Base-by-base conservation (phyloP, 2,888 invertebrate genomes). In the Pachymerium ferrugineum region DNA sequence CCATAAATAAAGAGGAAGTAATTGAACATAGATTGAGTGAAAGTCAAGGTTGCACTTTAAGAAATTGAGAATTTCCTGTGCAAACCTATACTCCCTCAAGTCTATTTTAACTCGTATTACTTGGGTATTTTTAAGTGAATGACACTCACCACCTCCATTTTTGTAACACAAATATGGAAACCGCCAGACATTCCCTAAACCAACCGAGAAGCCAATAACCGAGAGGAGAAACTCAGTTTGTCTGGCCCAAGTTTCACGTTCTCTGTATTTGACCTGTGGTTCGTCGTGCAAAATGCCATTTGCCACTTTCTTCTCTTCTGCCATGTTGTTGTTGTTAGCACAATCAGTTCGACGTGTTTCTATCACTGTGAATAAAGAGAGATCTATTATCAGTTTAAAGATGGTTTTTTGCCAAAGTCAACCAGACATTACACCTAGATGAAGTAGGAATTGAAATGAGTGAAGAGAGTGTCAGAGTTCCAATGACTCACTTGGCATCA, bases 171-270 rank as follows among this genome's bases (percentile, higher is more conserved):
- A 87, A 84, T 94, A 95, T 38, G 95, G 95, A 84, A 95, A 94
- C 79, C 94, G 87, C 94, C 94, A 94, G 77, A 94, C 90, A 81
- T 93, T 94, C 78, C 93, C 93, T 76, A 94, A 87, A 42, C 93
- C 94, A 73, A 94, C 92, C 72, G 93, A 92, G 82, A 93, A 93
- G 25, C 94, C 92, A 76, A 94, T 89, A 81, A 92, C 93, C 70
- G 93, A 93, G 79, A 94, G 85, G 73, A 94, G 91, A 81, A 94
- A 94, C 83, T 94, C 93, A 80, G 91, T 87, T 84, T 93, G 93
- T 83, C 90, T 92, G 75, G 90, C 89, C 94, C 94, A 94, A 3
- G 70, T 73, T 73, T 72, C 75, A 10, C 82, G n/a, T 16, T 67
- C 67, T 10, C 73, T 14, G 54, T 71, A 71, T n/a, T 71, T 74